These are phyloP conservation scores for Vollenhovia emeryi DNA, from an alignment of 1,140 invertebrate genomes.

Conservation along the genomic window DNA sequence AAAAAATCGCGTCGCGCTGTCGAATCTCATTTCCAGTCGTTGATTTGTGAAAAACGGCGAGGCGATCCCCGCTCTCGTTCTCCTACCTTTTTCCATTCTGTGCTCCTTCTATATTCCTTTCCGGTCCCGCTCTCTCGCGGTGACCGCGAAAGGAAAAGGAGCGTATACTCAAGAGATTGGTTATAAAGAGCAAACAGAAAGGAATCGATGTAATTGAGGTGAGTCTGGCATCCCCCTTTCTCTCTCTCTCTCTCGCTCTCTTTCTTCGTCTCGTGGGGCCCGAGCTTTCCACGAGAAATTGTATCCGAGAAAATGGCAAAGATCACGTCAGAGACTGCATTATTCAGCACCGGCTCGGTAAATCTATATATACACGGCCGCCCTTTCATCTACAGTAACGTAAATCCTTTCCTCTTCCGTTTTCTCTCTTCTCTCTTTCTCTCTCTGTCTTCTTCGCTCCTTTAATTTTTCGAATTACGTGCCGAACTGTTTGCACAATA, in stretches of 20 bases:
- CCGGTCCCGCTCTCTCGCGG: background rate
- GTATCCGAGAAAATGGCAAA: slow-evolving; percentile 61
- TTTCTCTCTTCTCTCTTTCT: background rate
- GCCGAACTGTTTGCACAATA: slow-evolving; percentile 21
- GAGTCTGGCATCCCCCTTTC: background rate
- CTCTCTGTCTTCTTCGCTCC: background rate
- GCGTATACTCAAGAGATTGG: slow-evolving; percentile 64
- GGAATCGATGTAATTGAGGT: slow-evolving; percentile 71
- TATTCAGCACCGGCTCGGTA: slow-evolving; percentile 66
- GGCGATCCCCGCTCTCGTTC: slow-evolving; percentile 45
- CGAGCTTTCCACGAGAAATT: slow-evolving; percentile 35
- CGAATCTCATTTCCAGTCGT: slow-evolving; percentile 22
- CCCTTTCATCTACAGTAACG: slow-evolving; percentile 43
- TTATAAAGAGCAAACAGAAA: slow-evolving; percentile 69
- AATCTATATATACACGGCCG: slow-evolving; percentile 36
- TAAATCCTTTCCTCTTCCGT: slow-evolving; percentile 49
- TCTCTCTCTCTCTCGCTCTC: background rate
- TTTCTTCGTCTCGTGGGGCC: background rate
- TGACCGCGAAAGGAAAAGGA: slow-evolving; percentile 44
- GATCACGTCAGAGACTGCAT: slow-evolving; percentile 58
- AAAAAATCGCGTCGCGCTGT: slow-evolving; percentile 39
- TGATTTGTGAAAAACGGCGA: slow-evolving; percentile 59
- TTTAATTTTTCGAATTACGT: slow-evolving; percentile 48
- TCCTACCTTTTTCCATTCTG: background rate
- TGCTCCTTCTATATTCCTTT: slow-evolving; percentile 22